Conservation (phyloP, 2,888 invertebrate species). For the Biston betularia region DNA sequence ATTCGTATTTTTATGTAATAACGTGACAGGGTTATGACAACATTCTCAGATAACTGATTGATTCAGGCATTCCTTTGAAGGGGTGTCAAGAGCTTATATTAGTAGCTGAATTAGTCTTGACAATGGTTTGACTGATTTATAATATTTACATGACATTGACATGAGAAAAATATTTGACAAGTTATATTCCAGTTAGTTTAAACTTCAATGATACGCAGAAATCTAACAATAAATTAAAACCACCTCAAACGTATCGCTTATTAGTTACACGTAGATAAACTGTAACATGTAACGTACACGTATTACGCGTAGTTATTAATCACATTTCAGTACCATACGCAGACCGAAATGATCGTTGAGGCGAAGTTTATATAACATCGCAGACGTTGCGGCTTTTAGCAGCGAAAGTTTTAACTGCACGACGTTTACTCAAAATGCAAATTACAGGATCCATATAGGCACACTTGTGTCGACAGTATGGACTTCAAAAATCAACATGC, state of each 20-base stretch:
- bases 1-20: background rate
- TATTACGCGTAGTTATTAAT: slow-evolving; percentile 48
- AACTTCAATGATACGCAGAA: no score
- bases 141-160: no score
- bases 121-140: no score
- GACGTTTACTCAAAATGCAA: slow-evolving; percentile 82
- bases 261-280: background rate
- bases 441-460: slow-evolving; percentile 73
- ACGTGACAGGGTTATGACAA: no score
- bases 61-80: no score
- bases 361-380: slow-evolving; percentile 65
- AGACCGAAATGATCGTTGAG: slow-evolving; percentile 60
- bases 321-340: slow-evolving; percentile 52
- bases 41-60: no score
- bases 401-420: slow-evolving; percentile 78
- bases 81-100: no score
- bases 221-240: no score
- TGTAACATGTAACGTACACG: background rate
- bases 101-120: no score
- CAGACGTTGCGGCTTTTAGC: slow-evolving; percentile 72
- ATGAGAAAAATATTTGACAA: no score
- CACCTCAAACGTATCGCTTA: background rate
- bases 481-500: background rate
- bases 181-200: no score
- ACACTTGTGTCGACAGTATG: slow-evolving; percentile 20